phyloP scores from a whole-genome alignment of 92 coral and sea anemone species.

The Epizoanthus illoricatus region DNA sequence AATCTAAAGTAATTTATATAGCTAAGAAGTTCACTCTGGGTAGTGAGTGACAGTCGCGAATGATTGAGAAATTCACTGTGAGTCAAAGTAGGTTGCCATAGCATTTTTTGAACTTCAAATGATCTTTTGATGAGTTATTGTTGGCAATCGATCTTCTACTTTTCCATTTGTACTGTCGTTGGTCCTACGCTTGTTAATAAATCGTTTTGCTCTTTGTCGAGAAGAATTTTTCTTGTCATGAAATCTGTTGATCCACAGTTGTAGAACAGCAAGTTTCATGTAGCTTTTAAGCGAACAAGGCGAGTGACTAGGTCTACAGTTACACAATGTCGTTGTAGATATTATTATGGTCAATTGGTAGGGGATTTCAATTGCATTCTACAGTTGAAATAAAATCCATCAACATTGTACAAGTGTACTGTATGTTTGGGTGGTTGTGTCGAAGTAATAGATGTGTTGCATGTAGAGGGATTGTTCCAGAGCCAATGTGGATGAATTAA shows the following conservation, averaged over 20 bases:
- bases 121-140: no score
- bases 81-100: not conserved
- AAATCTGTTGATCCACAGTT: not conserved
- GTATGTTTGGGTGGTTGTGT: not conserved
- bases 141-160: no score
- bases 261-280: not conserved
- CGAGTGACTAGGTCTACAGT: not conserved
- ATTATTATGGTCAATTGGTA: conserved; percentile 17
- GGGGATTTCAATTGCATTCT: conserved; percentile 24
- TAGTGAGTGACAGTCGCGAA: no score
- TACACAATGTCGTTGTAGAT: conserved; percentile 27
- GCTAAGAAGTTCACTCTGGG: no score
- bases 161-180: no score
- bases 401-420: not conserved
- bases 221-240: not conserved
- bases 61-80: no score
- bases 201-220: not conserved
- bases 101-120: no score
- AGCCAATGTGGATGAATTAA: no score
- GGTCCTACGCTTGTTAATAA: not conserved
- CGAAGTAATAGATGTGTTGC: not conserved
- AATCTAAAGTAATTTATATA: no score
- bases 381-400: conserved; percentile 26
- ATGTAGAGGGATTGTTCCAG: no score
- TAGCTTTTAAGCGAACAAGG: not conserved